Evolutionary conservation across 2,888 invertebrate genomes (phyloP).

Genomic region (Itoplectis maculator): DNA sequence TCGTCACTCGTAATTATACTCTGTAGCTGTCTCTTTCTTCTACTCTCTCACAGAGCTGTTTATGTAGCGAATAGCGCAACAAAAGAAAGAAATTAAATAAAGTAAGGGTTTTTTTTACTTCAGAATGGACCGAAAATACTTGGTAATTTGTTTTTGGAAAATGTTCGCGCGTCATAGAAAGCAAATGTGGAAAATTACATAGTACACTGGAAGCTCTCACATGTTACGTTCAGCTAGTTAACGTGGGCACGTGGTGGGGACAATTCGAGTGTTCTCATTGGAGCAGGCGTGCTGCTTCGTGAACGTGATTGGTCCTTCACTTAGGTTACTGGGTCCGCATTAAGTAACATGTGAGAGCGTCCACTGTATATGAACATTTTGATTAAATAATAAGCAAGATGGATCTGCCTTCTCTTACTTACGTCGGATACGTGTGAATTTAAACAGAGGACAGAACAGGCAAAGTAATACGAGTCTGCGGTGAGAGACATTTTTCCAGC

Average conservation of each 20-base stretch:
- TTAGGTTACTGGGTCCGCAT: too few species aligned
- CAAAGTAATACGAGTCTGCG: conserved; percentile 1
- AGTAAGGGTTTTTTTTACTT: conserved; percentile 1
- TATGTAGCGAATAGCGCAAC: conserved; percentile 1
- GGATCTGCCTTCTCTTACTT: background rate
- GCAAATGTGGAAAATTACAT: background rate
- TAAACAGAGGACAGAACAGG: conserved; percentile 1
- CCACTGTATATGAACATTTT: background rate
- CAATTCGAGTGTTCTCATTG: too few species aligned
- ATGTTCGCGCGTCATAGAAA: background rate
- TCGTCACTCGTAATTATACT: conserved; percentile 1
- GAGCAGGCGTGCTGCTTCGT: too few species aligned
- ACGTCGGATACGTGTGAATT: conserved; percentile 1
- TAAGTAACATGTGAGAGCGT: too few species aligned
- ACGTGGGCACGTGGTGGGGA: too few species aligned
- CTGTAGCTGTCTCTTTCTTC: conserved; percentile 1
- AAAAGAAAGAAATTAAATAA: background rate
- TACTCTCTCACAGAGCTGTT: conserved; percentile 1
- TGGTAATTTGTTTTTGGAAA: background rate
- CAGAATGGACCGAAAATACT: background rate
- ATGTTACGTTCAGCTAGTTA: too few species aligned
- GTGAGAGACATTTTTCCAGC: background rate
- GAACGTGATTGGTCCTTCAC: too few species aligned
- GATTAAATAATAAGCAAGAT: background rate
- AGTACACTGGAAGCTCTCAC: too few species aligned